Base-by-base conservation (phyloP, 2,888 invertebrate genomes). In the Cerastoderma edule region DNA sequence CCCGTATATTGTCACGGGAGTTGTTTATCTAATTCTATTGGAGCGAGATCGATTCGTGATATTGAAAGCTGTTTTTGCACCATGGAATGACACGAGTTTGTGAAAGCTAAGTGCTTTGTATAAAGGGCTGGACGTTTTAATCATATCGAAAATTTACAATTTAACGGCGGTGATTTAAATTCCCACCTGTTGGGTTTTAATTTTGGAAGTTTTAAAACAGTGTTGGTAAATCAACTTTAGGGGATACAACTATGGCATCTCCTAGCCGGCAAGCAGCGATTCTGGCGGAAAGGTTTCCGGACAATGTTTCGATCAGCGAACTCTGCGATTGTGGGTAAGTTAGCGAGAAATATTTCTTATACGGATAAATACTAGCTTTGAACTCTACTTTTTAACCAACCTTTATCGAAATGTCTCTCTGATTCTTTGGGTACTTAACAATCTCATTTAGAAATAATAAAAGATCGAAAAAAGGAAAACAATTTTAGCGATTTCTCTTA, bases 281-380 rank as follows among this genome's bases (percentile, higher is more conserved):
- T 44, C 76, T 88, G 64, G 74, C 83, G 22, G 87, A 89, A 64
- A 85, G 86, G 44, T 88, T 90, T 72, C 89, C 90, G 6, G 88
- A 89, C 63, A 84, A 88, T 86, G 83, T 87, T 8, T 87, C 86
- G 4, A 80, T 90, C 32, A 88, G 87, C 72, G 89, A 89, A 27
- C 67, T 90, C 10, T 89, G 90, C 72, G 90, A 90, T 65, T 90
- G 89, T 57, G 89, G 88, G 87, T 88, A 84, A 80, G 87, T 84
- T n/a, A n/a, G n/a, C n/a, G n/a, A n/a, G n/a, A n/a, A n/a, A n/a
- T n/a, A n/a, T n/a, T n/a, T n/a, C 22, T 60, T 46, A 39, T 39
- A 39, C 39, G 39, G 16, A 39, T 13, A 39, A 8, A 53, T 22
- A 44, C n/a, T n/a, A n/a, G n/a, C n/a, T n/a, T n/a, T n/a, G n/a